Evolutionary conservation across 2,113 vertebrate genomes (phyloP).

Genomic region (Equus quagga): DNA sequence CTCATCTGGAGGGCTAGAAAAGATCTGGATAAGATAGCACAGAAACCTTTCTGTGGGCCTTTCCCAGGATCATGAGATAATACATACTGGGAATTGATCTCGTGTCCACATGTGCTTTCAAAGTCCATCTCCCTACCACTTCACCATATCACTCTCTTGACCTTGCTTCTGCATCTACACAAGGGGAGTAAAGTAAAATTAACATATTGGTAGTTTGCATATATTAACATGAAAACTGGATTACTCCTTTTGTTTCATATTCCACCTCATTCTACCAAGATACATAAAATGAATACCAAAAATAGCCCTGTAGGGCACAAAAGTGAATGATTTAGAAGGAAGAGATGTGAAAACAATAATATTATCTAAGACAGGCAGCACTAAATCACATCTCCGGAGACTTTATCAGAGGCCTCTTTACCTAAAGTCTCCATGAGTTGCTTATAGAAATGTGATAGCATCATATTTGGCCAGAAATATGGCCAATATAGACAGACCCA

Average conservation of each 20-base stretch:
- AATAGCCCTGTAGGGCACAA: neutral
- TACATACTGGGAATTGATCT: neutral
- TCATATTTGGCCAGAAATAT: neutral
- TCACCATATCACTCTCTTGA: neutral
- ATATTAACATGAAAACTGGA: neutral
- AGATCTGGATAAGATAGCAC: neutral
- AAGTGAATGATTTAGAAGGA: neutral
- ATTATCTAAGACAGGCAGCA: neutral
- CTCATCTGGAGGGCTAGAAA: neutral
- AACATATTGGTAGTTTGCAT: neutral
- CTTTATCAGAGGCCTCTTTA: neutral
- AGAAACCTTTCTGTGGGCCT: neutral
- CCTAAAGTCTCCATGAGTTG: neutral
- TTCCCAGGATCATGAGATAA: neutral
- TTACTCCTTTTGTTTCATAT: neutral
- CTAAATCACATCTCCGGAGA: neutral
- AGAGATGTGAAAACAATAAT: neutral
- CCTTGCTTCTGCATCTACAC: neutral
- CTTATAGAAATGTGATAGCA: neutral
- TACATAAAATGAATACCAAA: neutral
- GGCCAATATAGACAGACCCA: neutral
- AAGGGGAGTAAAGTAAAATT: neutral
- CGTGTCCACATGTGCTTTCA: neutral
- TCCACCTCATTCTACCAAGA: neutral
- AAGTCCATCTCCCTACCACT: neutral